Base-by-base conservation (phyloP, 2,113 vertebrate species). In the Pterocles orientalis region DNA sequence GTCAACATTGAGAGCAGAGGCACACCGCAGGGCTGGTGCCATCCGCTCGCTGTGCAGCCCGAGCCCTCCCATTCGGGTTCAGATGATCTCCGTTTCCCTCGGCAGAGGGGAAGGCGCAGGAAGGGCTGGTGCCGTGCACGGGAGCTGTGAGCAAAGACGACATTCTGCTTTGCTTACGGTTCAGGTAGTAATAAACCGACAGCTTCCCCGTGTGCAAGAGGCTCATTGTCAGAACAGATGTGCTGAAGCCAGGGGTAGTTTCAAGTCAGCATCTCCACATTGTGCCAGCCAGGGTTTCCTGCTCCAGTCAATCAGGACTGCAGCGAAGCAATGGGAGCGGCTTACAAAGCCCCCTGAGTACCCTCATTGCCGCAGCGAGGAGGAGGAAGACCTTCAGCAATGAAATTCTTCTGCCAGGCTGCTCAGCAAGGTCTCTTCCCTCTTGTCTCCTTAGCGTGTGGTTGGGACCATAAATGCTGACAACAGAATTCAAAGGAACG, bases 321-420 rank as follows among this genome's bases (percentile, higher is more conserved):
- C 64, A 12, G 1, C 0, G 1, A 69, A 61, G 57, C 3, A 1
- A 14, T 7, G 43, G 43, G 31, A 54, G 39, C 0, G 2, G 6
- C 39, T 31, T 6, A 25, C 28, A 15, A 18, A 60, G 47, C 26
- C 48, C 5, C 31, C 14, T 0, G 1, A 36, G 47, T 17, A 18
- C 48, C 51, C 48, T n/a, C 20, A 4, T 3, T 10, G 31, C 39
- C 3, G 3, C 31, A 3, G 28, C 3, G 2, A 53, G 28, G 72
- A 66, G 33, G 14, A 8, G 4, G 14, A 11, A 54, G 50, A 31
- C 54, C 25, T 51, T 20, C 11, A 39, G 54, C 60, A 36, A 33
- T 1, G 25, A 70, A 18, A 16, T 24, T 51, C 43, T 70, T n/a
- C 48, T 36, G 29, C 51, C 48, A 64, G 69, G 58, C 43, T 23